Evolutionary conservation across 1,140 invertebrate species (phyloP).

Genomic region (Semibalanus balanoides): DNA sequence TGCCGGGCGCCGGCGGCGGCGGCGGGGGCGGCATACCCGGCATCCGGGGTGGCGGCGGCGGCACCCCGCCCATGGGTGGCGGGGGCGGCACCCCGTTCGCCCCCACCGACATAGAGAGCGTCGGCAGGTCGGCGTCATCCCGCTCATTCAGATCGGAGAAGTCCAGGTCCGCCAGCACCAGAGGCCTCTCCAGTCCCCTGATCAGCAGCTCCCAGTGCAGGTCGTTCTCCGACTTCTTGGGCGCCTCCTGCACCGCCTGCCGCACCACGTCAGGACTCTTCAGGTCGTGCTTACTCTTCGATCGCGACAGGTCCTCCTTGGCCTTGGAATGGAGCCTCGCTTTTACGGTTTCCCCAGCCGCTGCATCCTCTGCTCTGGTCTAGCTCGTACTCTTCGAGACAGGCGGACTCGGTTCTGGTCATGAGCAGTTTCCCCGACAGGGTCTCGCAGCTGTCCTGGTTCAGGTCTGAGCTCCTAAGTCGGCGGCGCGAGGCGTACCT

Average conservation of each 20-base stretch:
- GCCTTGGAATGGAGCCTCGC: constrained; percentile 80
- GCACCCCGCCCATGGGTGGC: constrained; percentile 16
- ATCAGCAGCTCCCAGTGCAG: constrained; percentile 87
- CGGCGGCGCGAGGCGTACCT: no score
- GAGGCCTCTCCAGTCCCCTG: constrained; percentile 57
- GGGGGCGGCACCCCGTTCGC: constrained; percentile 23
- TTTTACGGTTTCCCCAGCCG: constrained; percentile 71
- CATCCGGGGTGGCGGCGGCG: constrained; percentile 13
- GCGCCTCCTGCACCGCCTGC: constrained; percentile 36
- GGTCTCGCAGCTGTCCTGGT: constrained; percentile 22
- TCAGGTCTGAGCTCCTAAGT: constrained; percentile 23
- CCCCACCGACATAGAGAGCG: constrained; percentile 6
- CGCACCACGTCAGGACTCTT: constrained; percentile 16
- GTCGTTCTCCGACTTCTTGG: constrained; percentile 70
- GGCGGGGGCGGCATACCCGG: constrained; percentile 18
- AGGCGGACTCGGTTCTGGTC: constrained; percentile 31
- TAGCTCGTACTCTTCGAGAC: no score
- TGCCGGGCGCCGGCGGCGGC: constrained; percentile 39
- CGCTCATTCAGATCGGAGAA: constrained; percentile 75
- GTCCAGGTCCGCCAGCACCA: constrained; percentile 87
- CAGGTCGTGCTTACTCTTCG: constrained; percentile 51
- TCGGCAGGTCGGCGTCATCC: constrained; percentile 38
- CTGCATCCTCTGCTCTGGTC: no score
- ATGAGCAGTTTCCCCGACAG: constrained; percentile 22
- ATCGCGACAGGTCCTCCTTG: constrained; percentile 59